Evolutionary conservation across 2,888 invertebrate genomes (phyloP).

Genomic region (Furcula furcula): DNA sequence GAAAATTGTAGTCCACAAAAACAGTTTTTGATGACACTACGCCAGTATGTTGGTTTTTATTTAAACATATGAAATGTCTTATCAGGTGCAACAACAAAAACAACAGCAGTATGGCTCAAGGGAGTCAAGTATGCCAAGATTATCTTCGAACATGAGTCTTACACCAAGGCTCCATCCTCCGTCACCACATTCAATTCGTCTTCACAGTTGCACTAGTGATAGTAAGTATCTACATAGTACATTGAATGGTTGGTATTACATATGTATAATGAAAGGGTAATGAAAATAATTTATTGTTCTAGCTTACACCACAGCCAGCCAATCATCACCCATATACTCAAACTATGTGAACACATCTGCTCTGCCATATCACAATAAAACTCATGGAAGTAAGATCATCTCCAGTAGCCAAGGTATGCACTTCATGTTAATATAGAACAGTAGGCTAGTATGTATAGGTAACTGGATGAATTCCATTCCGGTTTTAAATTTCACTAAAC

Average conservation of each 20-base stretch:
- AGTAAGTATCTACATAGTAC: too few relatives aligned
- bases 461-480: too few relatives aligned
- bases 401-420: slow-evolving; percentile 71
- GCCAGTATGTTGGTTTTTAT: too few relatives aligned
- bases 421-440: too few relatives aligned
- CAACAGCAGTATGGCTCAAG: slow-evolving; percentile 73
- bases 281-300: slow-evolving; percentile 33
- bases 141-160: slow-evolving; percentile 69
- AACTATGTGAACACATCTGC: slow-evolving; percentile 76
- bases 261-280: too few relatives aligned
- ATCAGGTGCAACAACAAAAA: slow-evolving; percentile 72
- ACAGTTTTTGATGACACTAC: too few relatives aligned
- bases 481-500: too few relatives aligned
- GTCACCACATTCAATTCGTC: slow-evolving; percentile 64
- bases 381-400: slow-evolving; percentile 78
- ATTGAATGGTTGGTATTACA: too few relatives aligned
- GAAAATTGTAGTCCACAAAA: too few relatives aligned
- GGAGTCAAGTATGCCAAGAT: slow-evolving; percentile 68
- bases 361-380: slow-evolving; percentile 81
- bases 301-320: slow-evolving; percentile 67
- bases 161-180: slow-evolving; percentile 66
- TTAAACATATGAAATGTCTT: too few relatives aligned
- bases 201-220: slow-evolving; percentile 68
- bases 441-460: too few relatives aligned
- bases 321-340: slow-evolving; percentile 74